Evolutionary conservation across 37 sponge, comb jelly and placozoan genomes (phyloP).

Genomic region (Theonella swinhoei): DNA sequence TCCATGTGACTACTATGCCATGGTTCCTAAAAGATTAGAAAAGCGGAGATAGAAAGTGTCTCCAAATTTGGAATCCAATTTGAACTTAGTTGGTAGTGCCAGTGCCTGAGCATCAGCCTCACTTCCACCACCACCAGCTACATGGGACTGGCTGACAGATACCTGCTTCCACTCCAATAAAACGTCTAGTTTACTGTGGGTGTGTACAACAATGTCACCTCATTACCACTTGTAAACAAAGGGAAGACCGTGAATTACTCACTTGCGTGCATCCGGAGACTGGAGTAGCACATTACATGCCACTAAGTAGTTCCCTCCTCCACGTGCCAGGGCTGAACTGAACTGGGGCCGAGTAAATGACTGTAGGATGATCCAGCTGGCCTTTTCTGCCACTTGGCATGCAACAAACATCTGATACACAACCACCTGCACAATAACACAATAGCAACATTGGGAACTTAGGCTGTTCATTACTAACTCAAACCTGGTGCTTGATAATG

Average conservation of each 20-base stretch:
- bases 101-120: background rate
- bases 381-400: slow-evolving; percentile 9
- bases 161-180: slow-evolving; percentile 34
- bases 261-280: slow-evolving; percentile 50
- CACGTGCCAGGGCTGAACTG: slow-evolving; percentile 16
- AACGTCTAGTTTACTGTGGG: slow-evolving; percentile 29
- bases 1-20: too few species aligned
- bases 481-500: slow-evolving; percentile 54
- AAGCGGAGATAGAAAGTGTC: slow-evolving; percentile 17
- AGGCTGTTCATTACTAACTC: background rate
- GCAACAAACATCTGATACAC: slow-evolving; percentile 30
- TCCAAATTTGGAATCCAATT: slow-evolving; percentile 3
- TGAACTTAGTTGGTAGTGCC: background rate
- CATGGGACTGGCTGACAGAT: background rate
- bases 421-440: slow-evolving; percentile 43
- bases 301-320: background rate
- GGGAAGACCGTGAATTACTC: background rate
- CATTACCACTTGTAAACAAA: too few species aligned
- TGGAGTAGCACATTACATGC: slow-evolving; percentile 56
- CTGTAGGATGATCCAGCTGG: slow-evolving; percentile 55
- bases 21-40: background rate
- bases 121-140: background rate
- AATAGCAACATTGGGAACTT: background rate
- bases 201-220: background rate
- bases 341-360: slow-evolving; percentile 19